Percentiles rank a stretch among this genome's conserved stretches.
Evolutionary conservation across 2,113 vertebrate genomes (phyloP).

Genomic region (Myrmophylax atrothorax): DNA sequence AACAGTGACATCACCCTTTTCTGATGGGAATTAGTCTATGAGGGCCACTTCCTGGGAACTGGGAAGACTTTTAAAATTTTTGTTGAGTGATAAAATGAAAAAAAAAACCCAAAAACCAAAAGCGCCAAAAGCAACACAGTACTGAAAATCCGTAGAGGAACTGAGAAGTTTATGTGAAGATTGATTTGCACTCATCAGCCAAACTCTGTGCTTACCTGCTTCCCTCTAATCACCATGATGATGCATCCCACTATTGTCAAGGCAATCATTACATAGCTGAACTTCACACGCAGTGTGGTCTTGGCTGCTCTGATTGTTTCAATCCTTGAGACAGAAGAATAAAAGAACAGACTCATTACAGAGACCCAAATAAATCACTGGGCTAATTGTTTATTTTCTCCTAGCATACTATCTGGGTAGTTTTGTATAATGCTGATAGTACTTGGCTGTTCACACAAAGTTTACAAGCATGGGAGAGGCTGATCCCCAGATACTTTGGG

Average conservation of each 20-base stretch:
- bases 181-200: background rate
- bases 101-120: background rate
- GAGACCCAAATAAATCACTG: background rate
- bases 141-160: background rate
- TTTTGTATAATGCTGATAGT: background rate
- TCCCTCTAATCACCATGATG: slow-evolving; percentile 79
- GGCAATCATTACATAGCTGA: slow-evolving; percentile 85
- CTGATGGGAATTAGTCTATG: background rate
- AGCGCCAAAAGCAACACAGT: background rate
- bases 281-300: slow-evolving; percentile 84
- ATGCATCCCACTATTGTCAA: slow-evolving; percentile 82
- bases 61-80: background rate
- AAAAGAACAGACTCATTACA: background rate
- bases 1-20: background rate
- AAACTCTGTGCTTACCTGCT: slow-evolving; percentile 79
- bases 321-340: slow-evolving; percentile 70
- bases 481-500: background rate
- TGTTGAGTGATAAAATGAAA: background rate
- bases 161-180: background rate
- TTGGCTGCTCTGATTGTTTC: slow-evolving; percentile 86
- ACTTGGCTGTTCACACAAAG: background rate
- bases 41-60: background rate
- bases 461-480: background rate
- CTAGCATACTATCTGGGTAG: too few relatives aligned
- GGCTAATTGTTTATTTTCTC: background rate